Evolutionary conservation across 2,888 invertebrate species (phyloP).

Genomic region (Drosophila multiciliata): DNA sequence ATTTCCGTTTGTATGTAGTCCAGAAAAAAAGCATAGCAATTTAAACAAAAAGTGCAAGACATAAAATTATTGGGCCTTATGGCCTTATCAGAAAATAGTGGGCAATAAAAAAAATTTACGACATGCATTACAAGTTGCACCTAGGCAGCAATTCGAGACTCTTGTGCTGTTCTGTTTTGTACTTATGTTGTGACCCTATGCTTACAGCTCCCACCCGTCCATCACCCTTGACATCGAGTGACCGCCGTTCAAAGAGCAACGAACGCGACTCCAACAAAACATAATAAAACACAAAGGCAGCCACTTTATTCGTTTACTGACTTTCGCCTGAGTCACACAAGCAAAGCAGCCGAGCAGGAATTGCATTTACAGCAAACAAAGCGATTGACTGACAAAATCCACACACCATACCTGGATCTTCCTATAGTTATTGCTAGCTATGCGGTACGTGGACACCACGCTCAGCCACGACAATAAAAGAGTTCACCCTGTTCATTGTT

Average conservation of each 20-base stretch:
- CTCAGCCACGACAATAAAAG: constrained; percentile 61
- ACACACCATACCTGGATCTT: constrained; percentile 21
- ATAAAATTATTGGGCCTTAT: constrained; percentile 41
- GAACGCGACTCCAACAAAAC: constrained; percentile 38
- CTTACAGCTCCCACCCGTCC: constrained; percentile 57
- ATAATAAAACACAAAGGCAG: constrained; percentile 54
- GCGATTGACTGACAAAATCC: constrained; percentile 8
- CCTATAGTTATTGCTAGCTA: not conserved
- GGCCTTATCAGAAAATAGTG: constrained; percentile 65
- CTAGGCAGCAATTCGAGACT: constrained; percentile 10
- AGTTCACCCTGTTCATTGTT: constrained; percentile 50
- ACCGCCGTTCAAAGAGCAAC: constrained; percentile 66
- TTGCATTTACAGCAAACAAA: constrained; percentile 40
- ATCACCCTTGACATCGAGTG: constrained; percentile 29
- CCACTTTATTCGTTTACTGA: constrained; percentile 61
- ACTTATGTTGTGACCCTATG: constrained; percentile 26
- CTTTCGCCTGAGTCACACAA: constrained; percentile 65
- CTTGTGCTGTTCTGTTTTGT: constrained; percentile 7
- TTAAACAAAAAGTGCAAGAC: constrained; percentile 66
- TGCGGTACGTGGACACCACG: not conserved
- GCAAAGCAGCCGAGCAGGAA: constrained; percentile 41
- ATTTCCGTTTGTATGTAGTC: constrained; percentile 16
- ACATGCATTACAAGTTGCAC: constrained; percentile 21
- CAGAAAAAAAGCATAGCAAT: constrained; percentile 57
- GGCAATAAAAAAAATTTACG: constrained; percentile 68